Conservation (phyloP, 1,140 invertebrate species). For the Battus philenor region DNA sequence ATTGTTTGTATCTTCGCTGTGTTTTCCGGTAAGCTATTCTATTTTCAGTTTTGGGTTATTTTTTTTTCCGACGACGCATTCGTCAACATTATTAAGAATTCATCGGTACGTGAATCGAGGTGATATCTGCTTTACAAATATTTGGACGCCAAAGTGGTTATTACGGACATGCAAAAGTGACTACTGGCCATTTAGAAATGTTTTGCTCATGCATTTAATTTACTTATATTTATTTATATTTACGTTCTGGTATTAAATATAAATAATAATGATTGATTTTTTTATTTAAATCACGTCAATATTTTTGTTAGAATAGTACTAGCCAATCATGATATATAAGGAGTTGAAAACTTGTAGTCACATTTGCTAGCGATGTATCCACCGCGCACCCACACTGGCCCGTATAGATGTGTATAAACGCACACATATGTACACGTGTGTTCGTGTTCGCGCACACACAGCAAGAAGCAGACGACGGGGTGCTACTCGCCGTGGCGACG, state of each 20-base stretch:
- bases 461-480: constrained; percentile 79
- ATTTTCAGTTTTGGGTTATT: constrained; percentile 1
- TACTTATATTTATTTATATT: too few relatives aligned
- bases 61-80: constrained; percentile 1
- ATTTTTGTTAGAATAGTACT: too few relatives aligned
- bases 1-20: neutral
- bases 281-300: too few relatives aligned
- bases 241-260: too few relatives aligned
- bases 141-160: neutral
- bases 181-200: too few relatives aligned
- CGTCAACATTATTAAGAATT: neutral
- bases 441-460: constrained; percentile 48
- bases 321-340: neutral
- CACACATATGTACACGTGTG: constrained; percentile 39
- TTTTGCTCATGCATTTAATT: too few relatives aligned
- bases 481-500: constrained; percentile 93
- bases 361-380: constrained; percentile 5
- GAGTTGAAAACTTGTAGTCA: neutral
- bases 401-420: constrained; percentile 11
- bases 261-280: too few relatives aligned
- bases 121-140: neutral
- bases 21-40: constrained; percentile 4
- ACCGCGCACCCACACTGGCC: constrained; percentile 4
- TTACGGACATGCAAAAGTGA: constrained; percentile 8
- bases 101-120: neutral